phyloP scores from a whole-genome alignment of 2,888 invertebrate species.

The Lithodes maja region DNA sequence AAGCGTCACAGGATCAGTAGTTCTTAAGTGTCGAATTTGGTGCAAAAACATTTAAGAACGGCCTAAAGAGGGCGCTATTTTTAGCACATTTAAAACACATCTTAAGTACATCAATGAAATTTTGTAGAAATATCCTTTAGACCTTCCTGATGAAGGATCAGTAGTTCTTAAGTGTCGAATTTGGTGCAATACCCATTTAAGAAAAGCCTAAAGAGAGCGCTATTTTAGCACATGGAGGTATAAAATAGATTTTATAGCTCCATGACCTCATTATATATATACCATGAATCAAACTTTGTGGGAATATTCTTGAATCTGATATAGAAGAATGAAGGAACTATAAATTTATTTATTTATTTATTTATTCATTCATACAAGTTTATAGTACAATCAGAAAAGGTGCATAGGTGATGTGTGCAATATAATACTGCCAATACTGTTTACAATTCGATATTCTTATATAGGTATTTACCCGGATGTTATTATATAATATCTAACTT shows the following conservation, averaged over 20 bases:
- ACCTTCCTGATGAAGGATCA: not conserved
- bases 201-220: not conserved
- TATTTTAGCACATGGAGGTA: not conserved
- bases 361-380: not conserved
- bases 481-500: not conserved
- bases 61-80: too few relatives aligned
- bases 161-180: not conserved
- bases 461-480: not conserved
- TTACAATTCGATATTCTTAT: too few relatives aligned
- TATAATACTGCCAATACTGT: too few relatives aligned
- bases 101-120: too few relatives aligned
- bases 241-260: not conserved
- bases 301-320: not conserved
- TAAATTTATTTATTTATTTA: too few relatives aligned
- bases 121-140: slow-evolving; percentile 1
- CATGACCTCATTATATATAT: slow-evolving; percentile 7
- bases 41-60: too few relatives aligned
- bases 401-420: not conserved
- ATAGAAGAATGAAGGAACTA: not conserved
- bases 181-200: not conserved
- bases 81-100: too few relatives aligned
- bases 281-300: not conserved
- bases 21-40: too few relatives aligned
- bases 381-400: slow-evolving; percentile 7
- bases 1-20: too few relatives aligned